phyloP scores from a whole-genome alignment of 2,888 invertebrate genomes.

The Proisotoma minuta region DNA sequence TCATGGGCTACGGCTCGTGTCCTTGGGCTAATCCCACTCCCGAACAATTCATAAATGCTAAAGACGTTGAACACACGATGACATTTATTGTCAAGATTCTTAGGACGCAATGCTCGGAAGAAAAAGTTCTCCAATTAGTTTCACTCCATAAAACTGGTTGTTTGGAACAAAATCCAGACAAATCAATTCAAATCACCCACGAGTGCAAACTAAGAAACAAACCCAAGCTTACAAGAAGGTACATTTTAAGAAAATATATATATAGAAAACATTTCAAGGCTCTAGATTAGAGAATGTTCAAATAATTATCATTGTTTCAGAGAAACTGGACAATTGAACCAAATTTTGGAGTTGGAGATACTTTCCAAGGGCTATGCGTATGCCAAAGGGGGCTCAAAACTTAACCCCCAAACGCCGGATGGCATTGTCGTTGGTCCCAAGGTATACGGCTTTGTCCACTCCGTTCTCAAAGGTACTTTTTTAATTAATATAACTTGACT shows the following conservation, averaged over 20 bases:
- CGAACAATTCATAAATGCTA: not conserved
- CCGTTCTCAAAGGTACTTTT: not conserved
- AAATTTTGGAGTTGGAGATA: not conserved
- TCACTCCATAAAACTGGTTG: not conserved
- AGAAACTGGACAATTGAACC: not conserved
- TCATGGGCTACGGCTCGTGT: constrained; percentile 3
- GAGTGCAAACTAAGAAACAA: not conserved
- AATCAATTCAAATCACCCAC: not conserved
- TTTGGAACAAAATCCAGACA: not conserved
- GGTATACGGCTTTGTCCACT: not conserved
- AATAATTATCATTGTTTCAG: too few species aligned
- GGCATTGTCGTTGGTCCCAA: not conserved
- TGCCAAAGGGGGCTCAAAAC: not conserved
- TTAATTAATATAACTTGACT: not conserved
- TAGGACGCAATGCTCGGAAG: not conserved
- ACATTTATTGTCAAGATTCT: not conserved
- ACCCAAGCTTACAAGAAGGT: too few species aligned
- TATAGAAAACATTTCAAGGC: too few species aligned
- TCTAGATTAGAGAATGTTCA: too few species aligned
- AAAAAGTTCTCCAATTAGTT: not conserved
- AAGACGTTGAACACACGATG: not conserved
- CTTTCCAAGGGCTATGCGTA: not conserved
- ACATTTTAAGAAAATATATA: too few species aligned
- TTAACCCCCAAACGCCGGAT: not conserved
- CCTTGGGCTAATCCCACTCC: not conserved